Evolutionary conservation across 2,113 vertebrate genomes (phyloP).

Genomic region (Carollia perspicillata): DNA sequence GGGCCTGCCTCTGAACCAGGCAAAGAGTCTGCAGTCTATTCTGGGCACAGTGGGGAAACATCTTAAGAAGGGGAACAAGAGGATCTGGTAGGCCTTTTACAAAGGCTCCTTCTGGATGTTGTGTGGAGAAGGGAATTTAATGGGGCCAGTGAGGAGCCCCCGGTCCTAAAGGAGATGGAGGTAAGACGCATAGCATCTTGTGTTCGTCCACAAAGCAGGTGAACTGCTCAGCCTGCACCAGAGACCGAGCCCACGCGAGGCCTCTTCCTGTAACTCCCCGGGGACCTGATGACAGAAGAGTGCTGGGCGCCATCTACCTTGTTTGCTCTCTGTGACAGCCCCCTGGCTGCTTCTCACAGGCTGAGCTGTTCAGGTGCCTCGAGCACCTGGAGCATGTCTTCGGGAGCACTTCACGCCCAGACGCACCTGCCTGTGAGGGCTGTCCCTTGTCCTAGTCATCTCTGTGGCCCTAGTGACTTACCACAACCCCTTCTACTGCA

Average conservation of each 20-base stretch:
- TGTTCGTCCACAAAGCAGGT: background rate
- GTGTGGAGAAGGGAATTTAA: background rate
- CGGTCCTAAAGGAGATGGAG: background rate
- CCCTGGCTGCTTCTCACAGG: background rate
- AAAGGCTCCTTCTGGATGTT: background rate
- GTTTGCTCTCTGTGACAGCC: background rate
- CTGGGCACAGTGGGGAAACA: background rate
- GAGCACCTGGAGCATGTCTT: accelerated
- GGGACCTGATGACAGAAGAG: background rate
- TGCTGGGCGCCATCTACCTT: accelerated
- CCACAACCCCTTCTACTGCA: background rate
- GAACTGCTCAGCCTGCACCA: background rate
- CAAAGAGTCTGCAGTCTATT: background rate
- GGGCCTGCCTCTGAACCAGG: background rate
- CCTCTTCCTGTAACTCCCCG: background rate
- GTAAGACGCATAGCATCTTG: too few species aligned
- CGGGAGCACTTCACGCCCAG: accelerated
- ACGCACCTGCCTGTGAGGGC: background rate
- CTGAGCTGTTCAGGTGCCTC: too few species aligned
- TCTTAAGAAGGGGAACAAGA: background rate
- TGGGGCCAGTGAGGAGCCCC: background rate
- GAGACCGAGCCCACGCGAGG: background rate
- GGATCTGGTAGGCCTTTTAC: background rate
- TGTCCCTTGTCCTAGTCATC: background rate
- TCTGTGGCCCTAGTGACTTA: background rate